Evolutionary conservation across 2,888 invertebrate genomes (phyloP), one percentile per base, ranked within the genome.

Genomic region (Nezara viridula): DNA sequence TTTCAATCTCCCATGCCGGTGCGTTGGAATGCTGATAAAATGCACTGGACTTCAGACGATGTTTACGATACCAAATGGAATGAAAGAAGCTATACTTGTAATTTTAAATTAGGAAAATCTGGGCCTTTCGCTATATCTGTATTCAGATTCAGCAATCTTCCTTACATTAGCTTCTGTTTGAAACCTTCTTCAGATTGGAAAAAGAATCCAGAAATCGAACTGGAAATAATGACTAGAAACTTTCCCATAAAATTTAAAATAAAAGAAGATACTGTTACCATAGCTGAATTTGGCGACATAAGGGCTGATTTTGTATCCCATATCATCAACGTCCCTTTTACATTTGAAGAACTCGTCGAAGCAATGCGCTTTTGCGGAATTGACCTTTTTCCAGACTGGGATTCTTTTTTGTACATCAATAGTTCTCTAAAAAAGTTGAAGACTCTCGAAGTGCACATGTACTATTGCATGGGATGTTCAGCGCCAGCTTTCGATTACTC

Each of bases 331-430:
- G 86, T 86, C 16, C 86, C 77, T 60, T 88, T 88, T 49, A 49
- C 27, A 24, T 40, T 88, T 44, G 49, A 81, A 16, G 44, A 88
- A 24, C 55, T 88, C 1, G 81, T 88, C 6, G 77, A 19, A 47
- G 55, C 27, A 32, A 77, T 88, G 77, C 55, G 50, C 24, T n/a
- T 27, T 14, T 50, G 52, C 19, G 66, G 47, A 40, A 21, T 81
- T 21, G 88, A 88, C 27, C 32, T 88, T 21, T 88, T 88, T 27
- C 88, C 88, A 6, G 88, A 85, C 10, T 88, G 88, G 88, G 88
- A 88, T 66, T 21, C 52, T 6, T 88, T 88, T 52, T 50, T 85
- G 24, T 88, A 88, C 27, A 40, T 55, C 16, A 52, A n/a, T 32
- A 47, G 0, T 37, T n/a, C 81, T 3, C 9, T 81, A 16, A 50